These are phyloP conservation scores for Asarcornis scutulata DNA, from an alignment of 2,113 vertebrate genomes.

Conservation along the genomic window DNA sequence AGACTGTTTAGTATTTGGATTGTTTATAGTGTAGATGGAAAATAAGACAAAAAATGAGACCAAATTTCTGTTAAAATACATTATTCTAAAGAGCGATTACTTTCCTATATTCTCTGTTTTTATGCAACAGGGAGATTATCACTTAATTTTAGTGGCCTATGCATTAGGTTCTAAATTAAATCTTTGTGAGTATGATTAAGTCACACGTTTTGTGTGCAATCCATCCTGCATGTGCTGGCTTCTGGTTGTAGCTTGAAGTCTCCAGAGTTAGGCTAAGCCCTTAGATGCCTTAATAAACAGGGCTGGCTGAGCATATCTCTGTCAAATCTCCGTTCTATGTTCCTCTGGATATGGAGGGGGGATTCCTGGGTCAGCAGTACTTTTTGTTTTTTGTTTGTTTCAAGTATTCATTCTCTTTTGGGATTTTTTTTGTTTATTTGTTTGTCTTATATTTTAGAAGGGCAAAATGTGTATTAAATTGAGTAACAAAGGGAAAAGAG, in stretches of 20 bases:
- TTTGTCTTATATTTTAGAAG: not conserved
- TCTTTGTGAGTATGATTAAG: not conserved
- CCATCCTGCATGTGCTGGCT: not conserved
- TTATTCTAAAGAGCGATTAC: not conserved
- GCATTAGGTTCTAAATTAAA: not conserved
- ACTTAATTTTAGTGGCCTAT: not conserved
- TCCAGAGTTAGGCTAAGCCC: not conserved
- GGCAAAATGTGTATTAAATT: not conserved
- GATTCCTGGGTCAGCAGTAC: not conserved
- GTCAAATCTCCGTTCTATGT: not conserved
- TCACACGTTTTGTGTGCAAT: not conserved
- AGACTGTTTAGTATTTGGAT: not conserved
- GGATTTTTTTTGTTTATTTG: not conserved
- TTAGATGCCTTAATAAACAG: not conserved
- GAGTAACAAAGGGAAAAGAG: not conserved
- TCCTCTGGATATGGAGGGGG: not conserved
- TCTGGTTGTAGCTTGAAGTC: accelerated
- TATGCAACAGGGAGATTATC: not conserved
- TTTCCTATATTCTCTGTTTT: not conserved
- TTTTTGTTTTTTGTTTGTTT: not conserved
- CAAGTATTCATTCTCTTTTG: not conserved
- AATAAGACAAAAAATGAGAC: not conserved
- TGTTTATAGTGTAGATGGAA: not conserved
- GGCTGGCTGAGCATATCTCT: not conserved
- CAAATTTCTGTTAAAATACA: not conserved